Evolutionary conservation across 2,113 vertebrate genomes (phyloP), one percentile per base, ranked within the genome.

Genomic region (Oncorhynchus gorbuscha): DNA sequence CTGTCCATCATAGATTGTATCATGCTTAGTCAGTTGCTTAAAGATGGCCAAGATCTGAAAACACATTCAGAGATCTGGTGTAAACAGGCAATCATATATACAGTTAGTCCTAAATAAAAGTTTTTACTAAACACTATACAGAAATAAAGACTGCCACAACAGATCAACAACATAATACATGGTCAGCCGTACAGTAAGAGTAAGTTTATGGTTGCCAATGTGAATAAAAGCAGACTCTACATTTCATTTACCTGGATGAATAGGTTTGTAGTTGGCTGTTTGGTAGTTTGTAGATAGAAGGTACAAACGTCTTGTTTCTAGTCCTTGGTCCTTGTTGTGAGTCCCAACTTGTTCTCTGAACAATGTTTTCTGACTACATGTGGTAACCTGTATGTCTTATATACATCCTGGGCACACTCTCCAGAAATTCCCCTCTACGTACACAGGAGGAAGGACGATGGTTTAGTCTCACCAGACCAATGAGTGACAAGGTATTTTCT

Each of bases 361-460:
- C 22, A 8, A 78, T 67, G 68, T 76, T 48, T 58, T 86, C 69
- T 86, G 84, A 1, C 39, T 58, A 26, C 1, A n/a, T 82, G 67
- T 65, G 6, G 22, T 3, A 4, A 32, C 18, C 12, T 69, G 73
- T 28, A n/a, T 1, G 13, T 2, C 14, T 81, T 90, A 84, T 86
- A 86, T 80, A 79, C 1, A 9, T 20, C 7, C 35, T 9, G n/a
- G 4, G 5, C 8, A 13, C 45, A n/a, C 1, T 9, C 5, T 28
- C 39, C 39, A 58, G 74, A 66, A 69, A 3, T 26, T 49, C 0
- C 0, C 2, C 1, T 0, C 5, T 18, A 39, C 39, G 39, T 9
- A 45, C 39, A 45, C 39, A 3, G 39, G 28, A 86, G 84, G 86
- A 90, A 86, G 84, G 81, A 51, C 70, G 55, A 9, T 0, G 20